Evolutionary conservation across 2,888 invertebrate genomes (phyloP).

Genomic region (Pachliopta kotzebuea): DNA sequence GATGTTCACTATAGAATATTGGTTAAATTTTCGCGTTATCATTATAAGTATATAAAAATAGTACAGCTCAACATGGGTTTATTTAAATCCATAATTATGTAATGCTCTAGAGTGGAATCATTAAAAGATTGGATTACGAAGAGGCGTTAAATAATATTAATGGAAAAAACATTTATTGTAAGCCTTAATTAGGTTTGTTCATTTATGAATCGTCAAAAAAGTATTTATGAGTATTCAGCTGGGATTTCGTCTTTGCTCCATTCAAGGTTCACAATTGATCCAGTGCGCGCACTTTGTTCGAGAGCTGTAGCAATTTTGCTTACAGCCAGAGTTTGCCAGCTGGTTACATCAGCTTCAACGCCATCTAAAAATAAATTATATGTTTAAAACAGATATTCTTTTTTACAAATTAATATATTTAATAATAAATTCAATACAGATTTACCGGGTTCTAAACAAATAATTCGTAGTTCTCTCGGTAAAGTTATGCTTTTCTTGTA

Average conservation of each 20-base stretch:
- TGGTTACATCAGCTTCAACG: constrained; percentile 56
- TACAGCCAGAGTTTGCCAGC: constrained; percentile 79
- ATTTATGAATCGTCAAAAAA: background rate
- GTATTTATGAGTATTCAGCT: constrained; percentile 46
- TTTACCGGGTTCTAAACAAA: background rate
- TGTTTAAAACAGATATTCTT: background rate
- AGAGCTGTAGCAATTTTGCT: constrained; percentile 77
- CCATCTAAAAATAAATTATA: constrained; percentile 35
- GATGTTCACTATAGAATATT: too few species aligned
- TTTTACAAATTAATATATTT: background rate
- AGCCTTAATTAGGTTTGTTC: background rate
- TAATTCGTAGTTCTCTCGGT: background rate
- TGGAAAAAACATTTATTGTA: background rate
- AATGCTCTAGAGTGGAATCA: background rate
- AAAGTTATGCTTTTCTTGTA: background rate
- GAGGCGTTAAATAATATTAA: background rate
- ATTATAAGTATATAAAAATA: too few species aligned
- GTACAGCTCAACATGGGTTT: background rate
- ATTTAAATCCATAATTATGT: background rate
- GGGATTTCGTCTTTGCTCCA: constrained; percentile 73
- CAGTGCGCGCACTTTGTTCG: constrained; percentile 69
- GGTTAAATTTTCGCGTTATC: too few species aligned
- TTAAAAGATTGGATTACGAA: background rate
- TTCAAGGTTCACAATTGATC: constrained; percentile 69
- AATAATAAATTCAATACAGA: background rate